Evolutionary conservation across 2,113 vertebrate genomes (phyloP).

Genomic region (Corythornis madagascariensis): DNA sequence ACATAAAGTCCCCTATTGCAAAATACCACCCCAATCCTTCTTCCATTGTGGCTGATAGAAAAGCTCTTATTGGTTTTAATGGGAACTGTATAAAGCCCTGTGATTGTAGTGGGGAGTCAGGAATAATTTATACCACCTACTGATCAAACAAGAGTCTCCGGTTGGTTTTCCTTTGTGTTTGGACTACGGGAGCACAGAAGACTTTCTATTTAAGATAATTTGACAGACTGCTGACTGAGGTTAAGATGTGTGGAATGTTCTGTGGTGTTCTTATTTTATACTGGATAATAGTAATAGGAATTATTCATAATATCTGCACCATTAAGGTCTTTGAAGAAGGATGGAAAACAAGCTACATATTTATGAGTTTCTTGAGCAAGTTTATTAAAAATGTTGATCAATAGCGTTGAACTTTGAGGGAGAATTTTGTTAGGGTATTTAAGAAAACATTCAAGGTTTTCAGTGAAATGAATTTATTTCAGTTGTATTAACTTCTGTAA

Average conservation of each 20-base stretch:
- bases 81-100: not conserved
- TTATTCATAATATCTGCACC: constrained; percentile 34
- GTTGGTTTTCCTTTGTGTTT: constrained; percentile 17
- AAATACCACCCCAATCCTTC: not conserved
- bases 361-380: constrained; percentile 42
- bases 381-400: constrained; percentile 49
- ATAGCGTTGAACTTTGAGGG: constrained; percentile 14
- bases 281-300: constrained; percentile 26
- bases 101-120: not conserved
- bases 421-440: constrained; percentile 33
- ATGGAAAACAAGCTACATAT: constrained; percentile 45
- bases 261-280: constrained; percentile 1
- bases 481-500: not conserved
- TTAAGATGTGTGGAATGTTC: constrained; percentile 17
- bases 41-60: constrained; percentile 6
- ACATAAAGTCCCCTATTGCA: not conserved
- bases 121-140: constrained; percentile 48
- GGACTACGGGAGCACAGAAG: constrained; percentile 8
- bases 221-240: constrained; percentile 7
- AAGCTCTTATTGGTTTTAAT: constrained; percentile 30
- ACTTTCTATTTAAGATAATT: constrained; percentile 20
- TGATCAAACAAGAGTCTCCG: constrained; percentile 21
- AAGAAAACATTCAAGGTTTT: constrained; percentile 24
- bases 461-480: constrained; percentile 9
- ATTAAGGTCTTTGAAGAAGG: constrained; percentile 34